Percentiles rank a stretch among this genome's conserved stretches.
Conservation (phyloP, 2,113 vertebrate species). For the Xerus inauris region DNA sequence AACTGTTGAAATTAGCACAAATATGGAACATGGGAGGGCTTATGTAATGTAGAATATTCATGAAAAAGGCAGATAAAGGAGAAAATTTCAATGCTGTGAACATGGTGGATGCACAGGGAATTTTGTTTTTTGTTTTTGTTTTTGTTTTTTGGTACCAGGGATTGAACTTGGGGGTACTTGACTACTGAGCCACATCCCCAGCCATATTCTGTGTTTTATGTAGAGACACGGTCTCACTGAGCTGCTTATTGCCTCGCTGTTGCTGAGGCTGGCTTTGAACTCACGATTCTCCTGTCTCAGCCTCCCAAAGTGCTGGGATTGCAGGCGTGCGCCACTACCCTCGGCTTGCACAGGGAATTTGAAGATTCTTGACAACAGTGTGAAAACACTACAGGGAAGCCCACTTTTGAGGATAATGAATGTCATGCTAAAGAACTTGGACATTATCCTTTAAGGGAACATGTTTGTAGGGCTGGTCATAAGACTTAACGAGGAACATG, state of each 20-base stretch:
- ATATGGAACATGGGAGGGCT: background rate
- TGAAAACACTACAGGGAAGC: background rate
- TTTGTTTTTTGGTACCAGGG: too few relatives aligned
- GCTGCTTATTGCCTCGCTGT: too few relatives aligned
- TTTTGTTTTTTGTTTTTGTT: too few relatives aligned
- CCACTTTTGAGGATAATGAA: background rate
- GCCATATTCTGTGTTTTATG: too few relatives aligned
- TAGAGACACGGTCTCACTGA: too few relatives aligned
- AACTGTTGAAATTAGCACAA: background rate
- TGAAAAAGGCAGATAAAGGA: background rate
- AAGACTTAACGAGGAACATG: background rate
- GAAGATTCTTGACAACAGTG: background rate
- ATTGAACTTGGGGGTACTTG: too few relatives aligned
- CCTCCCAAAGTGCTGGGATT: too few relatives aligned
- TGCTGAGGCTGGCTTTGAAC: too few relatives aligned
- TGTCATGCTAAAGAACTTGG: background rate
- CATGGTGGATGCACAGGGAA: background rate
- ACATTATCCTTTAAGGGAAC: background rate
- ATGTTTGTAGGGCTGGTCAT: fast-evolving
- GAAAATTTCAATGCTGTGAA: background rate
- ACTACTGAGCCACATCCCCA: too few relatives aligned
- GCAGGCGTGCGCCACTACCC: too few relatives aligned
- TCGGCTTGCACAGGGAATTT: background rate
- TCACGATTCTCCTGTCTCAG: too few relatives aligned
- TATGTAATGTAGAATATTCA: background rate